Evolutionary conservation across 1,140 invertebrate species (phyloP).

Genomic region (Laupala kohalensis): DNA sequence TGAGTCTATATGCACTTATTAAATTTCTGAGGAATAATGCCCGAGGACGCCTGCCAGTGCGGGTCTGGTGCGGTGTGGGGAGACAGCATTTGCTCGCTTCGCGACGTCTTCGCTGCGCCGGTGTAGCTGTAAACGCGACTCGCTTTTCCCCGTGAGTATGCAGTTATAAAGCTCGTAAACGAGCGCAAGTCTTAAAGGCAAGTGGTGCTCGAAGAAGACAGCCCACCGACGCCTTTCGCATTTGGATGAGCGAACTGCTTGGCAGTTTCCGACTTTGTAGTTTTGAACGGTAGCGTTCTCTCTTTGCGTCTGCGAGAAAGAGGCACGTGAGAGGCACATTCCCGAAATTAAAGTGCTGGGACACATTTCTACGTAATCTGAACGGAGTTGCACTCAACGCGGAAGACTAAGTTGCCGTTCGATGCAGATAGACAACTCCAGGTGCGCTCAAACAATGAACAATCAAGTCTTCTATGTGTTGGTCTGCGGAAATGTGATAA

Average conservation of each 20-base stretch:
- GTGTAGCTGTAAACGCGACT: background rate
- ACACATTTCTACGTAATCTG: too few relatives aligned
- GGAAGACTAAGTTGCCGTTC: too few relatives aligned
- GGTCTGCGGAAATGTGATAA: too few relatives aligned
- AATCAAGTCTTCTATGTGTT: too few relatives aligned
- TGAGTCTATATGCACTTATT: background rate
- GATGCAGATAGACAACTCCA: too few relatives aligned
- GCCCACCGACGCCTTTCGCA: background rate
- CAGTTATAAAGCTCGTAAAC: background rate
- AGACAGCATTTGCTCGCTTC: background rate
- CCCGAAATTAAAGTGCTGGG: background rate
- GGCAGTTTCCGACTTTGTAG: background rate
- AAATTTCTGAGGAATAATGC: background rate
- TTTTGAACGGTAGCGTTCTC: background rate
- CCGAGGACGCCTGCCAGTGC: background rate
- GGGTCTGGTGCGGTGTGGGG: background rate
- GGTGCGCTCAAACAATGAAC: too few relatives aligned
- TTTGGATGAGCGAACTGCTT: background rate
- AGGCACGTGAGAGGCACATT: background rate
- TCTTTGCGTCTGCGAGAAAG: background rate
- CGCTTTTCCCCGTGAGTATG: background rate
- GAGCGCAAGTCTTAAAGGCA: background rate
- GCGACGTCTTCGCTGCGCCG: background rate
- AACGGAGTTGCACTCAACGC: too few relatives aligned
- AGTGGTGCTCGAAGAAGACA: background rate